These are phyloP conservation scores for Chelonus insularis DNA, from an alignment of 1,140 invertebrate genomes.

Conservation along the genomic window DNA sequence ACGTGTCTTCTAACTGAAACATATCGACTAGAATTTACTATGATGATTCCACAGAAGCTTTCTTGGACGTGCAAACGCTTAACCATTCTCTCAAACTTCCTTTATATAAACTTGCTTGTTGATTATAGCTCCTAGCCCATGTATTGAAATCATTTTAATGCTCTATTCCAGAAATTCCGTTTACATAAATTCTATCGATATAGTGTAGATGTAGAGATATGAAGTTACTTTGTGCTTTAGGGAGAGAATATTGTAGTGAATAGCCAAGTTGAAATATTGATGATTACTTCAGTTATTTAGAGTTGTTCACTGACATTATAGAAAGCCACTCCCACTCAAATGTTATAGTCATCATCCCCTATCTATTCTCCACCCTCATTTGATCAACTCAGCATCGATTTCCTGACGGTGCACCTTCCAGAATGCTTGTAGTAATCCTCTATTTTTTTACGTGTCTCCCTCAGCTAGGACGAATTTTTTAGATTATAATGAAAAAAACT, in stretches of 20 bases:
- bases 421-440: constrained; percentile 22
- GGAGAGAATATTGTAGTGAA: no score
- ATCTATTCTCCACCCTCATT: constrained; percentile 5
- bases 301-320: not conserved
- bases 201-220: no score
- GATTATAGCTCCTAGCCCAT: no score
- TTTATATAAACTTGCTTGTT: no score
- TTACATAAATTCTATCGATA: no score
- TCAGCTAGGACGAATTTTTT: no score
- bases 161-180: no score
- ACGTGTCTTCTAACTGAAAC: constrained; percentile 17
- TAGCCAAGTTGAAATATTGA: not conserved
- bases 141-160: no score
- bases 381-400: constrained; percentile 25
- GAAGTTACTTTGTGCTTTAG: no score
- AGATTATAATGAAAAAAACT: no score
- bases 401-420: constrained; percentile 22
- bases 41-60: constrained; percentile 12
- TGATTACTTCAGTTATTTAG: not conserved
- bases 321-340: not conserved
- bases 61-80: constrained; percentile 2
- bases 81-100: constrained; percentile 3
- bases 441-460: no score
- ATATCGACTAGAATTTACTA: constrained; percentile 12
- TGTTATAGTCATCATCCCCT: constrained; percentile 1